Base-by-base conservation (phyloP, 1,140 invertebrate species). In the Drosophila saltans region DNA sequence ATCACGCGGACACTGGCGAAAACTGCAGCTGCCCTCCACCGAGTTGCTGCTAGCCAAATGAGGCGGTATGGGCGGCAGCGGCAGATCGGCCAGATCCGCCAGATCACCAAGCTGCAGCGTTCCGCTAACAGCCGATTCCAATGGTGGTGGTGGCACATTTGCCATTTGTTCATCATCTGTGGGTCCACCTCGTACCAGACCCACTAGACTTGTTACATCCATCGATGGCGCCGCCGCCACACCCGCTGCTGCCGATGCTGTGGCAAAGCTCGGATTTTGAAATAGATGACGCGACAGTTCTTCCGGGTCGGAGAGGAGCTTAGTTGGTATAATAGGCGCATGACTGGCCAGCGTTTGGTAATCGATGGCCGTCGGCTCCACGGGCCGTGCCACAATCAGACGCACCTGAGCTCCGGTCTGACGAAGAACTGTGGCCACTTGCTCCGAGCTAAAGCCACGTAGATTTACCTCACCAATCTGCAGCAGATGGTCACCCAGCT, bases 381-480 rank as follows among this genome's bases (percentile, higher is more conserved):
- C 94, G 9, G 96, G 96, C 69, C 98, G 94, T 10, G 97, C 98
- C 26, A 99, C 98, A 52, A 99, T 95, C 81, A 99, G 94, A 68
- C 97, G 94, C 61, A 99, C 97, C 84, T 96, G 95, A 71, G 94
- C 94, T 41, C 97, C 97, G 71, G 97, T 95, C 93, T 98, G 97
- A 33, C 98, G 94, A 73, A 99, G 94, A 64, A 99, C 97, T 57
- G 96, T 94, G 41, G 98, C 98, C 70, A 99, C 98, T 92, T 98
- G 98, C 90, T 99, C 98, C 24, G 97, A 97, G 45, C 96, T 96
- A 94, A 98, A 97, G 3, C 98, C 97, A 55, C 97, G 95, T 65
- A 98, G 94, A 93, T 97, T 98, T 57, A 98, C 97, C 75, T 98
- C 97, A 6, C 97, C 97, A 73, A 99, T 98, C 93, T 98, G 97